These are phyloP conservation scores for Sturnira hondurensis DNA, from an alignment of 2,113 vertebrate species.

Conservation along the genomic window DNA sequence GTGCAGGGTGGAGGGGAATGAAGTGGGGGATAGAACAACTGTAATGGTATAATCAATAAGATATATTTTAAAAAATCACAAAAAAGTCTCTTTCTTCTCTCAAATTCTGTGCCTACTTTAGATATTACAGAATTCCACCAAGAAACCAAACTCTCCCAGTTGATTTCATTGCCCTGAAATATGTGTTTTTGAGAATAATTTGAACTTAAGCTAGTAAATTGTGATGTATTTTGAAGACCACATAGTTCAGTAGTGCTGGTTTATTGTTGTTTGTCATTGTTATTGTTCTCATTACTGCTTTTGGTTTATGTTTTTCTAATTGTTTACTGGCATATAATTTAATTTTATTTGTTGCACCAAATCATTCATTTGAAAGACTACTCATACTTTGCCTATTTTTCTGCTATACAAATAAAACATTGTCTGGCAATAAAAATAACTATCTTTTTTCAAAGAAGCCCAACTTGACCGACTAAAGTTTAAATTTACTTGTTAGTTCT, in stretches of 20 bases:
- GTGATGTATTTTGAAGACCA: not conserved
- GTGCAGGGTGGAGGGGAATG: too few relatives aligned
- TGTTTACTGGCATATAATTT: not conserved
- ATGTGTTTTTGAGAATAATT: not conserved
- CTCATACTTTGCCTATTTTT: not conserved
- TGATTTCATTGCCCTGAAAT: not conserved
- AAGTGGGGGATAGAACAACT: too few relatives aligned
- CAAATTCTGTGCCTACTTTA: not conserved
- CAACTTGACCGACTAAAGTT: not conserved
- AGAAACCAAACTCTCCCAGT: not conserved
- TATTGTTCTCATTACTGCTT: not conserved
- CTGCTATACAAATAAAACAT: not conserved
- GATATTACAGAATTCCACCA: not conserved
- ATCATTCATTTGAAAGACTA: not conserved
- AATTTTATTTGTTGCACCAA: not conserved
- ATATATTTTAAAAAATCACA: too few relatives aligned
- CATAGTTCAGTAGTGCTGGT: not conserved
- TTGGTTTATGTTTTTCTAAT: not conserved
- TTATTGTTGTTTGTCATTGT: not conserved
- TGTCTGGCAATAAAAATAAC: not conserved
- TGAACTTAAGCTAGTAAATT: not conserved
- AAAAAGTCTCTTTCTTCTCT: not conserved
- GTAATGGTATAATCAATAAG: too few relatives aligned
- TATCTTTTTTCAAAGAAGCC: not conserved
- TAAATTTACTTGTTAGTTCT: not conserved